phyloP scores from a whole-genome alignment of 2,888 invertebrate species.

The Gortyna flavago region DNA sequence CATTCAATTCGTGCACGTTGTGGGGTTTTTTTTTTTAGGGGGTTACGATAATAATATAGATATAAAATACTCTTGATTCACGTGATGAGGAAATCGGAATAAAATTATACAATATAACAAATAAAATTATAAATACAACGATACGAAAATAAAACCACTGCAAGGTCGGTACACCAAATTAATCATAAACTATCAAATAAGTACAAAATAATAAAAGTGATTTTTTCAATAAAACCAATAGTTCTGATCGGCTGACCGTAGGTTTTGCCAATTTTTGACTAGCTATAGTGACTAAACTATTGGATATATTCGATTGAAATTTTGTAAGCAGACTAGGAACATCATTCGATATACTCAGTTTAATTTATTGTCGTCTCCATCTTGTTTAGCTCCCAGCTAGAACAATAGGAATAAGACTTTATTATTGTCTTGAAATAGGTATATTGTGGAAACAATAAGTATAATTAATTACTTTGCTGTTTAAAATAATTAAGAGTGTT shows the following conservation, averaged over 20 bases:
- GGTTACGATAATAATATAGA: too few relatives aligned
- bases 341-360: neutral
- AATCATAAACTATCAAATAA: too few relatives aligned
- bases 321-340: neutral
- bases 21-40: neutral
- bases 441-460: neutral
- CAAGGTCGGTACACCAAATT: too few relatives aligned
- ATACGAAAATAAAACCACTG: too few relatives aligned
- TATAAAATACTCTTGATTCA: too few relatives aligned
- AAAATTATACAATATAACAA: neutral
- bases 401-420: neutral
- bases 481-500: neutral
- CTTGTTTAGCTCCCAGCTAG: neutral
- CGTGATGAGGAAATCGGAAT: neutral
- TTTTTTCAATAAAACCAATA: neutral
- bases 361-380: neutral
- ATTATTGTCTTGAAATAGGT: constrained; percentile 1
- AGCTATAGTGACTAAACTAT: neutral
- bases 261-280: neutral
- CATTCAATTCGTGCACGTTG: constrained; percentile 17
- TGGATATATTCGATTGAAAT: too few relatives aligned
- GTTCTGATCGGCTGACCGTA: neutral
- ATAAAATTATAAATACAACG: too few relatives aligned
- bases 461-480: neutral
- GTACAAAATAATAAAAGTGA: neutral